phyloP scores from a whole-genome alignment of 2,113 vertebrate genomes.

The Myiagra hebetior region DNA sequence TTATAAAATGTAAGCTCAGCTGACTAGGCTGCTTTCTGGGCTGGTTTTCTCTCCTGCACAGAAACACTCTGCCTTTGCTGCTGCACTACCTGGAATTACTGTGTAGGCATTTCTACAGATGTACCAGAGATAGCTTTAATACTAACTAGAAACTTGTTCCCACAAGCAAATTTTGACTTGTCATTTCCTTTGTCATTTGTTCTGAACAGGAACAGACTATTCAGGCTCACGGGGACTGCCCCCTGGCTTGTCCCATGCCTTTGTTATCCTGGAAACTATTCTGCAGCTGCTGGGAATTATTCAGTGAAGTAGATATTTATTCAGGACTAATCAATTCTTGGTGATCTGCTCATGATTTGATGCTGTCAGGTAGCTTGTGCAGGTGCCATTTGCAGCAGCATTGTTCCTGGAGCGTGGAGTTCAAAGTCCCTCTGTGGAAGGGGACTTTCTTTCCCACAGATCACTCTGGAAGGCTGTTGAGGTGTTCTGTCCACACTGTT shows the following conservation, averaged over 20 bases:
- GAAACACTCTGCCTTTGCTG: neutral
- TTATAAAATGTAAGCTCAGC: neutral
- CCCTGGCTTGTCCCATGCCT: neutral
- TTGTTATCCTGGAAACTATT: neutral
- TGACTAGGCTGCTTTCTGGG: neutral
- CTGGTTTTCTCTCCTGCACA: neutral
- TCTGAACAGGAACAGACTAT: neutral
- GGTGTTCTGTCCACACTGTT: neutral
- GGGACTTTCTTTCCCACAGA: neutral
- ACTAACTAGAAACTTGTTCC: constrained; percentile 14
- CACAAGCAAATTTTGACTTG: constrained; percentile 30
- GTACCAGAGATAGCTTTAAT: constrained; percentile 51
- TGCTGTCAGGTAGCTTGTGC: neutral
- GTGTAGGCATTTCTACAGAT: constrained; percentile 53
- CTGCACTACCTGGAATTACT: constrained; percentile 43
- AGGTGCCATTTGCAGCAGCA: rapidly evolving
- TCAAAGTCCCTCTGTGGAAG: neutral
- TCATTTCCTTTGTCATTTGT: constrained; percentile 30
- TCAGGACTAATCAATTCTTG: neutral
- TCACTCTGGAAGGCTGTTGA: neutral
- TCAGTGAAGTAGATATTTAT: neutral
- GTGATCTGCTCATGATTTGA: neutral
- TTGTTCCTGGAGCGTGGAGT: neutral
- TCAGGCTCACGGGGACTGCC: neutral
- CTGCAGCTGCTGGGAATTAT: neutral